A percentile compares a stretch with the other conserved stretches of the same genome.
Conservation (phyloP, 2,888 invertebrate genomes). For the Melanostoma scalare region DNA sequence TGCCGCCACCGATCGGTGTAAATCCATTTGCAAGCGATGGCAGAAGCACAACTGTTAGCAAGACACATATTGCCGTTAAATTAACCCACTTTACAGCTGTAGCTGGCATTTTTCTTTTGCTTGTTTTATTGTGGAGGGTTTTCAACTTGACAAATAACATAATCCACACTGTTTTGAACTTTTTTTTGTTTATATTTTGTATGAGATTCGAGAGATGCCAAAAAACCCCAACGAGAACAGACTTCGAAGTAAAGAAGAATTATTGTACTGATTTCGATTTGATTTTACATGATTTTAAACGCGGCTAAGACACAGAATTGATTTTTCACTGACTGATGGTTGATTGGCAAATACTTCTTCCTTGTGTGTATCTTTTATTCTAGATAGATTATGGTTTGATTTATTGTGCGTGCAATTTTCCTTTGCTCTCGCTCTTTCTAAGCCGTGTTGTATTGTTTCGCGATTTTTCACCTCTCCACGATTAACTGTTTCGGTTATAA, state of each 20-base stretch:
- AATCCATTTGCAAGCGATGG: constrained; percentile 70
- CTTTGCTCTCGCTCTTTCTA: constrained; percentile 36
- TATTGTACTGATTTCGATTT: constrained; percentile 21
- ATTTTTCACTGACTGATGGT: constrained; percentile 36
- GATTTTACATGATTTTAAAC: constrained; percentile 55
- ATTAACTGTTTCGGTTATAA: constrained; percentile 69
- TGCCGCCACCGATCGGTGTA: constrained; percentile 67
- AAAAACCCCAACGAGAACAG: not conserved
- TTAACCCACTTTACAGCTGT: constrained; percentile 70
- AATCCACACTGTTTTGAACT: constrained; percentile 41
- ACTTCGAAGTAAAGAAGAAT: constrained; percentile 1
- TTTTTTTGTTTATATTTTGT: constrained; percentile 8
- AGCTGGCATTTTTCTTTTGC: constrained; percentile 58
- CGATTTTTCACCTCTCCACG: constrained; percentile 70
- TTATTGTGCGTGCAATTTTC: constrained; percentile 64
- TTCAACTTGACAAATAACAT: constrained; percentile 66
- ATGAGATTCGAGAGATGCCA: not conserved
- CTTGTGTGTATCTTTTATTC: constrained; percentile 65
- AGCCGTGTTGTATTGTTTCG: constrained; percentile 54
- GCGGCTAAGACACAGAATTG: constrained; percentile 28
- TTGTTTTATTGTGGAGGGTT: constrained; percentile 59
- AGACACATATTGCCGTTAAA: constrained; percentile 70
- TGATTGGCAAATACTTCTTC: constrained; percentile 63
- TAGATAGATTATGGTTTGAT: constrained; percentile 59
- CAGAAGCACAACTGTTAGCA: constrained; percentile 59